These are phyloP conservation scores for Acanthaster planci DNA, from an alignment of 35 echinoderm and acorn worm species.

Conservation along the genomic window DNA sequence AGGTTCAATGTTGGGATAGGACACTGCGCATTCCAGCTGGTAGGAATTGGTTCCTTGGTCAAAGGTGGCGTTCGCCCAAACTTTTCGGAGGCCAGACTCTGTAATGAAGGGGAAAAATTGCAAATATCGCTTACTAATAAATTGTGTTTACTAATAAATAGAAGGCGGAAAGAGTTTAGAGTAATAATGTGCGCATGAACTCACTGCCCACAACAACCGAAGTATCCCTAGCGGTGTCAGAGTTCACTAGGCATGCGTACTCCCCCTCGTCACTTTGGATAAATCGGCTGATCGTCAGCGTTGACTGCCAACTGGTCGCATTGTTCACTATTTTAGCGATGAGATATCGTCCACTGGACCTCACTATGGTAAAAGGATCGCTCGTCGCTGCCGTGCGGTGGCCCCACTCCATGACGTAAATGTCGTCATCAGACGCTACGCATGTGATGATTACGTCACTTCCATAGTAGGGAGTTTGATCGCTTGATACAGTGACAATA, in stretches of 20 bases:
- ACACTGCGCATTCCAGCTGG: not conserved
- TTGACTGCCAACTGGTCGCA: not conserved
- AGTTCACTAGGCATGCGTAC: conserved; percentile 19
- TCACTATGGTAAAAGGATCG: not conserved
- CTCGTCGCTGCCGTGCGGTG: not conserved
- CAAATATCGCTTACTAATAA: too few relatives aligned
- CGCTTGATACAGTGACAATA: not conserved
- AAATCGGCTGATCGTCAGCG: not conserved
- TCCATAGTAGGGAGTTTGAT: not conserved
- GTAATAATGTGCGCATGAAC: not conserved
- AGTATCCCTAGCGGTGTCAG: conserved; percentile 2
- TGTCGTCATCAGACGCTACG: conserved; percentile 5
- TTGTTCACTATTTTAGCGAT: not conserved
- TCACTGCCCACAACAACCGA: not conserved
- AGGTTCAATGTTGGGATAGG: not conserved
- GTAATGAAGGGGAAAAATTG: not conserved
- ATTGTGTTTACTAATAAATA: too few relatives aligned
- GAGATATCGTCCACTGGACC: not conserved
- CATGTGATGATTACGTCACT: not conserved
- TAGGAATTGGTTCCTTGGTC: conserved; percentile 1
- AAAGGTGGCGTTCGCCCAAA: not conserved
- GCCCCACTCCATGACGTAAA: conserved; percentile 13
- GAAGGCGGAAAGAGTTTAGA: too few relatives aligned
- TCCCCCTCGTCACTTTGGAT: not conserved
- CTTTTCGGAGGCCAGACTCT: not conserved